Conservation (phyloP, 2,797 vertebrate species). For the Acanthiza pusilla region DNA sequence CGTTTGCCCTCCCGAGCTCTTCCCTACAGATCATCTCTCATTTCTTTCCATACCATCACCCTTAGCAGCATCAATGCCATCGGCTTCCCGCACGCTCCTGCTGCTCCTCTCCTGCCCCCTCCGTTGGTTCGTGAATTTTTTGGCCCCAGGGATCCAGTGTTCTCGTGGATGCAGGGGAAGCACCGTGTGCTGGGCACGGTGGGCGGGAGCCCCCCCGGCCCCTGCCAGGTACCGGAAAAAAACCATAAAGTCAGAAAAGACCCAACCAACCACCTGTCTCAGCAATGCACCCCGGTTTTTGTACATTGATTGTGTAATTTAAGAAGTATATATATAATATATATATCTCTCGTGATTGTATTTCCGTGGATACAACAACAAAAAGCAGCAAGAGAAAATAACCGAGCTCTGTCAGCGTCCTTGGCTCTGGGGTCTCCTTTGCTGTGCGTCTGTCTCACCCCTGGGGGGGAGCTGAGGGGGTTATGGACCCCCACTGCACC, state of each 20-base stretch:
- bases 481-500: not conserved
- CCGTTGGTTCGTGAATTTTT: not conserved
- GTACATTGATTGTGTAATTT: slow-evolving; percentile 79
- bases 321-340: slow-evolving; percentile 76
- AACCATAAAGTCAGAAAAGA: not conserved
- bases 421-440: slow-evolving; percentile 61
- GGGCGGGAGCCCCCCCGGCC: not conserved
- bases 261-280: slow-evolving; percentile 66
- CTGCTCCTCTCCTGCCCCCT: not conserved
- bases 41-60: not conserved
- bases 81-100: not conserved
- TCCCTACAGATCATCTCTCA: not conserved
- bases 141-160: slow-evolving; percentile 54
- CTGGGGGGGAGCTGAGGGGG: accelerated
- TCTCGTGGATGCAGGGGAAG: slow-evolving; percentile 39
- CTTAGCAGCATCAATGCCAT: not conserved
- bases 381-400: slow-evolving; percentile 60
- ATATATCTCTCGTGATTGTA: slow-evolving; percentile 72
- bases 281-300: slow-evolving; percentile 76
- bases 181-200: slow-evolving; percentile 4
- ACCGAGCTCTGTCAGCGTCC: slow-evolving; percentile 57
- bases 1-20: not conserved
- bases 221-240: slow-evolving; percentile 8
- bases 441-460: not conserved
- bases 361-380: slow-evolving; percentile 64